Evolutionary conservation across 2,888 invertebrate genomes (phyloP), one percentile per base, ranked within the genome.

Genomic region (Drosophila maculinotata): DNA sequence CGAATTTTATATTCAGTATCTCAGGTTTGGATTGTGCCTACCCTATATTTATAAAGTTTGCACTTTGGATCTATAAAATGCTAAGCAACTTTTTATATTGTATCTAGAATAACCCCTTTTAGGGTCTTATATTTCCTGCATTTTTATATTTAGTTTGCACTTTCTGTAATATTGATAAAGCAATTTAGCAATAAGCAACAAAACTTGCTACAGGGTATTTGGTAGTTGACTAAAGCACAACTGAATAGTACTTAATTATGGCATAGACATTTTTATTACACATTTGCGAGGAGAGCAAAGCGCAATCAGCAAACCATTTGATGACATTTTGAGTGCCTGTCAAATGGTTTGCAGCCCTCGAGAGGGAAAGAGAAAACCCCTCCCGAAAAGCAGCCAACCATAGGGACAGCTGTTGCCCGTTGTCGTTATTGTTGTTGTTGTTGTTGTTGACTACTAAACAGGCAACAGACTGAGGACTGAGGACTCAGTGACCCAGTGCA

Each of bases 241-340:
- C 3, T 23, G 35, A 6, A 36, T 28, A 7, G 42, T 64, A 36
- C 54, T 76, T 73, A 80, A 86, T 80, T 82, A 85, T 65, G 41
- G 31, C 48, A 26, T 38, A 39, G 58, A 53, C 54, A 60, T 44
- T 64, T 73, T 53, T 45, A 68, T 54, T 58, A 42, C 49, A 38
- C 53, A 54, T 51, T 39, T 45, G 59, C 17, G 31, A 58, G 49
- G 15, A n/a, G n/a, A n/a, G 72, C 56, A 66, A 57, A 36, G 67
- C 67, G 65, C 76, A 73, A 73, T 77, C 60, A 69, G 56, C 64
- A 79, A 69, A 69, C 56, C 69, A 73, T 82, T 86, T 67, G 80
- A 84, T 80, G 74, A 77, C 87, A 83, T 69, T 81, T 79, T 64
- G 77, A 81, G 79, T 70, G 76, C 69, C 66, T 63, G 66, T 64